Conservation (phyloP, 2,113 vertebrate genomes). For the Pycnonotus jocosus region DNA sequence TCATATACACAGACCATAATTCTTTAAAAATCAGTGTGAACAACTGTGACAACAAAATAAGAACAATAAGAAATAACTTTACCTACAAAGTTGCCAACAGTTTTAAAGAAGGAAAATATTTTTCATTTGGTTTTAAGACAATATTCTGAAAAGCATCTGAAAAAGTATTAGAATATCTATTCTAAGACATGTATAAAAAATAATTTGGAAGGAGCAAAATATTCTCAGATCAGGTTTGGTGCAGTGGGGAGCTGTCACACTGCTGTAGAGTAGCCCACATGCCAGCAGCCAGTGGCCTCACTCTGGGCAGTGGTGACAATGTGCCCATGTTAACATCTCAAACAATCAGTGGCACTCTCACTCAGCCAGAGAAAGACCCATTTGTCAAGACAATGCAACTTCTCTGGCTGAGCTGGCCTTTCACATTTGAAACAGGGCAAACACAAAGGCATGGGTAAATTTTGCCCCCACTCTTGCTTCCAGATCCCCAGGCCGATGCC, state of each 20-base stretch:
- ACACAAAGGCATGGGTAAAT: background rate
- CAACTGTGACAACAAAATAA: background rate
- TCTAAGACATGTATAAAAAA: background rate
- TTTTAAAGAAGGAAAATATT: background rate
- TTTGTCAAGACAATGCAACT: background rate
- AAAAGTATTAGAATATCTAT: background rate
- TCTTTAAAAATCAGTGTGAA: background rate
- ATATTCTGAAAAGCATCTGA: background rate
- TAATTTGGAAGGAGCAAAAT: background rate
- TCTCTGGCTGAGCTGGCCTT: background rate
- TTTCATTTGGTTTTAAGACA: background rate
- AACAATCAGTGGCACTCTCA: background rate
- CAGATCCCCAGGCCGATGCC: background rate
- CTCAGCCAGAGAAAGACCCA: background rate
- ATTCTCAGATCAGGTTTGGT: background rate
- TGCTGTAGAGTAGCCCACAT: background rate
- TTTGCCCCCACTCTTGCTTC: background rate
- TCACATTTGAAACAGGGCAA: background rate
- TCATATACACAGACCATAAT: background rate
- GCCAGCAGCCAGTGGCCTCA: background rate
- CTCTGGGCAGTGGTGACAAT: background rate
- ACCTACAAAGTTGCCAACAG: background rate
- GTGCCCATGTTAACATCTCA: background rate
- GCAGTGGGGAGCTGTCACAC: background rate
- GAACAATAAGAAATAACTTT: background rate